These are phyloP conservation scores for Itoplectis maculator DNA, from an alignment of 2,888 invertebrate genomes.

Conservation along the genomic window DNA sequence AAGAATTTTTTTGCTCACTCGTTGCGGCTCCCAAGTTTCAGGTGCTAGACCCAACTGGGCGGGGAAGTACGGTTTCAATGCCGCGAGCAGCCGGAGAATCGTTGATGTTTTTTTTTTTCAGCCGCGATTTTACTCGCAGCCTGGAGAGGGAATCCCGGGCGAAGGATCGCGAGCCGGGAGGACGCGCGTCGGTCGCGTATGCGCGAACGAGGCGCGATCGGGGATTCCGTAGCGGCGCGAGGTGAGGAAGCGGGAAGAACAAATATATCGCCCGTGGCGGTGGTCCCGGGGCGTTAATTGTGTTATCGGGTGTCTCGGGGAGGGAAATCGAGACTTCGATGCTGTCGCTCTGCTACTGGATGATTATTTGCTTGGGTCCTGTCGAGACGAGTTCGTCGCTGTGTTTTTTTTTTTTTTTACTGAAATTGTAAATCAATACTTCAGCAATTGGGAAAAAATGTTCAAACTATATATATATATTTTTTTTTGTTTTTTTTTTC, in stretches of 20 bases:
- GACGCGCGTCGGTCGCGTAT: neutral
- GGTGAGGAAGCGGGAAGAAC: constrained; percentile 38
- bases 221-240: neutral
- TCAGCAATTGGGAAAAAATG: no score
- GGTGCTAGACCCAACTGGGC: neutral
- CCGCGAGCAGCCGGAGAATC: neutral
- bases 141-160: constrained; percentile 41
- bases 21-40: neutral
- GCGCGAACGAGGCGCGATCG: neutral
- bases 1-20: neutral
- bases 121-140: no score
- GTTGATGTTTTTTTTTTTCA: neutral
- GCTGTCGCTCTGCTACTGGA: neutral
- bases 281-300: constrained; percentile 57
- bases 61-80: constrained; percentile 7
- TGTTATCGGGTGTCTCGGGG: constrained; percentile 56
- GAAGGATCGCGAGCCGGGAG: neutral
- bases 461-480: no score
- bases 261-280: constrained; percentile 55
- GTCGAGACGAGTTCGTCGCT: neutral
- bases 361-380: neutral
- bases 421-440: neutral
- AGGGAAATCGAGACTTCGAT: constrained; percentile 7
- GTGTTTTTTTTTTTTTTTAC: neutral
- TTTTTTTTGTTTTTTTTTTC: no score